These are phyloP conservation scores for Calypte anna DNA, from an alignment of 2,113 vertebrate genomes.

Conservation along the genomic window DNA sequence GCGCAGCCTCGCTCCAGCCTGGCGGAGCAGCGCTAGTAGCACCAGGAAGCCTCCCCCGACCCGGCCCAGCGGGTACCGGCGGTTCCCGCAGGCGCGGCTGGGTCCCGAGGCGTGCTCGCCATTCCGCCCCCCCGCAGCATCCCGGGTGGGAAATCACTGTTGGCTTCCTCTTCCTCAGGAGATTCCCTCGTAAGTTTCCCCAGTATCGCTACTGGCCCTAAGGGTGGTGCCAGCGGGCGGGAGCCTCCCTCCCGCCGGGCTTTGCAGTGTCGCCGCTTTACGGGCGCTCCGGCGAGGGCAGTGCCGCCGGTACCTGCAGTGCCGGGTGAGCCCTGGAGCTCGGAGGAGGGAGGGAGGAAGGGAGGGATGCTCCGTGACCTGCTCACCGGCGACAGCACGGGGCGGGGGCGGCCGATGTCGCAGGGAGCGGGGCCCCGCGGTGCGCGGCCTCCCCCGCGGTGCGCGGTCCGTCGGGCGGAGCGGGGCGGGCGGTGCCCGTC, in stretches of 20 bases:
- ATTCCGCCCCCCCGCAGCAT: background rate
- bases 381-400: too few species aligned
- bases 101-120: background rate
- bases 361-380: background rate
- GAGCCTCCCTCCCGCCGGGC: background rate
- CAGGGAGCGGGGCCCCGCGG: too few species aligned
- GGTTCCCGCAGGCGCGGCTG: background rate
- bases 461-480: background rate
- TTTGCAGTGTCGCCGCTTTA: background rate
- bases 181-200: background rate
- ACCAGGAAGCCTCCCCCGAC: too few species aligned
- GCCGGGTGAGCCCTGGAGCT: background rate
- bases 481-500: background rate
- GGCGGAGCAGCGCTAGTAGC: background rate
- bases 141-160: background rate
- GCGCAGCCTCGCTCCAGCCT: background rate
- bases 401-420: too few species aligned
- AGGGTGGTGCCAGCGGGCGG: background rate
- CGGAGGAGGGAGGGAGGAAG: background rate
- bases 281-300: background rate
- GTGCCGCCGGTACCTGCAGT: background rate
- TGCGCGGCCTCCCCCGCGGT: background rate
- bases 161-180: background rate
- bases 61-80: background rate
- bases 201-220: background rate